These are phyloP conservation scores for Acipenser oxyrinchus DNA, from an alignment of 2,797 vertebrate genomes.

Conservation along the genomic window DNA sequence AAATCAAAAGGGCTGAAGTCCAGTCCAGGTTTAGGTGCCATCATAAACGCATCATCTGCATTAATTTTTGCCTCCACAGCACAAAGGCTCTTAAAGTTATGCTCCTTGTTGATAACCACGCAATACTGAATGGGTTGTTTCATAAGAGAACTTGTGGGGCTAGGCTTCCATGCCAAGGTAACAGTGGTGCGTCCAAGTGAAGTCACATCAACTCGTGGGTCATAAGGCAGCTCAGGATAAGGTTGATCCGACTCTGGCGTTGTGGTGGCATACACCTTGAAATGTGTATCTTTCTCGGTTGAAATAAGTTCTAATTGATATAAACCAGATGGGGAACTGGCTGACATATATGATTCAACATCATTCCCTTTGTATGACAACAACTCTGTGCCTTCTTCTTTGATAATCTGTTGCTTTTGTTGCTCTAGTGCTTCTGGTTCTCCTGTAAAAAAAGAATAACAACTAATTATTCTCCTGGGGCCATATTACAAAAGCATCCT, in stretches of 20 bases:
- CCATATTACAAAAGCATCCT: too few relatives aligned
- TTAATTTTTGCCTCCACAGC: conserved; percentile 87
- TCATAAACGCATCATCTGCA: conserved; percentile 82
- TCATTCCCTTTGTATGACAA: conserved; percentile 95
- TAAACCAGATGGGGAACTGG: conserved; percentile 82
- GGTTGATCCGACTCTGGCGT: conserved; percentile 94
- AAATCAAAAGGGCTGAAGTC: conserved; percentile 97
- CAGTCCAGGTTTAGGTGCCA: conserved; percentile 81
- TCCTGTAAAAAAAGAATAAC: conserved; percentile 54
- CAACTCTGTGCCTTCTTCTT: conserved; percentile 74
- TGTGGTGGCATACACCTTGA: conserved; percentile 89
- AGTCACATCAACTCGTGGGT: conserved; percentile 89
- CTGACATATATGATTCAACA: conserved; percentile 83
- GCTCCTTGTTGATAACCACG: conserved; percentile 90
- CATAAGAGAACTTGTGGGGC: conserved; percentile 77
- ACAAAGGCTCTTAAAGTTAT: conserved; percentile 97
- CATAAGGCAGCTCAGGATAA: conserved; percentile 88
- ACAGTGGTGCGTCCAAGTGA: conserved; percentile 86
- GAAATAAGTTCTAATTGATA: conserved; percentile 92
- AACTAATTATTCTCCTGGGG: not conserved
- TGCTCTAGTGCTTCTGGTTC: conserved; percentile 85
- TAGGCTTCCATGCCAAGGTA: conserved; percentile 91
- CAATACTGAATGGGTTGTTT: conserved; percentile 89
- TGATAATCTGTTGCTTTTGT: conserved; percentile 81
- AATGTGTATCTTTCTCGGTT: conserved; percentile 94